These are phyloP conservation scores for Pararge aegeria DNA, from an alignment of 1,140 invertebrate genomes.

Conservation along the genomic window DNA sequence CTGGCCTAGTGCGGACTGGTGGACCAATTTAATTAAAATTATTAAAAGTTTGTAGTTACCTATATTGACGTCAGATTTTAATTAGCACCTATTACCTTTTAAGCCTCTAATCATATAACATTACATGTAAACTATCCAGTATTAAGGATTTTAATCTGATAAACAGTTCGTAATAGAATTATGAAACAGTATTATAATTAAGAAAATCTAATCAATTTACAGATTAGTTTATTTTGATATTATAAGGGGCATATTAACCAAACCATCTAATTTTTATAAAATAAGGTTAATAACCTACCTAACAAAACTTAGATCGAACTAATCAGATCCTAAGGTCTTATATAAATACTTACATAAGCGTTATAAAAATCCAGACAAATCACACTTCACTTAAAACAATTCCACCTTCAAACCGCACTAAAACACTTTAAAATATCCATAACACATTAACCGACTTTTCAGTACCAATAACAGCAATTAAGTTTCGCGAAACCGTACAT, in stretches of 20 bases:
- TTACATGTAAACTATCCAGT: neutral
- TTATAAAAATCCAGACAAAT: conserved; percentile 1
- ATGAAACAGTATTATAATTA: too few relatives aligned
- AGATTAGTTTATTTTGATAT: too few relatives aligned
- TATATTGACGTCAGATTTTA: neutral
- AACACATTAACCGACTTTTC: conserved; percentile 7
- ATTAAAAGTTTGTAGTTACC: too few relatives aligned
- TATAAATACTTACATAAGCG: neutral
- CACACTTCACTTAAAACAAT: neutral
- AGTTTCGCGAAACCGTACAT: conserved; percentile 12
- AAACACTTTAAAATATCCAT: conserved; percentile 4
- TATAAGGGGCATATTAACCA: too few relatives aligned
- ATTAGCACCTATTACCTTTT: neutral
- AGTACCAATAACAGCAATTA: conserved; percentile 8
- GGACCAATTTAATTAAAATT: too few relatives aligned
- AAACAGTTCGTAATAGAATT: neutral
- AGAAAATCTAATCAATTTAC: too few relatives aligned
- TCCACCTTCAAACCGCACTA: neutral
- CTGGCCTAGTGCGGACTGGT: too few relatives aligned
- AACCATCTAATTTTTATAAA: too few relatives aligned
- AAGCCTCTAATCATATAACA: neutral
- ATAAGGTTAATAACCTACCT: neutral
- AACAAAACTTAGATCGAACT: neutral
- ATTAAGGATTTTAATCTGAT: neutral
- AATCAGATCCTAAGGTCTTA: neutral